Evolutionary conservation across 2,113 vertebrate genomes (phyloP).

Genomic region (cat (Felis catus)): DNA sequence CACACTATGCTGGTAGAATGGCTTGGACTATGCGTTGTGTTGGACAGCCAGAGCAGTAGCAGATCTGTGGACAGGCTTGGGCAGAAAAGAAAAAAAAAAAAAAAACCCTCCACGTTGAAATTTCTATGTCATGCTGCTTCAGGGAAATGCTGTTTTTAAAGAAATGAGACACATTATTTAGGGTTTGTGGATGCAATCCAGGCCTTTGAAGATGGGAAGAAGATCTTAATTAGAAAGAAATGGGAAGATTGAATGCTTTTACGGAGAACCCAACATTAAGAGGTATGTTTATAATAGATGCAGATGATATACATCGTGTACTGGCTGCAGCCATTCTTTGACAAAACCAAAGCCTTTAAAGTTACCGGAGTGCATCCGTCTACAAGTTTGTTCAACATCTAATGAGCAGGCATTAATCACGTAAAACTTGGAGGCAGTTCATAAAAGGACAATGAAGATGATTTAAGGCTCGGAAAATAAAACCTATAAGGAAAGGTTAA

Average conservation of each 20-base stretch:
- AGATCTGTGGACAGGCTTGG: constrained; percentile 66
- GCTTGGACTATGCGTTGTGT: constrained; percentile 43
- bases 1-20: constrained; percentile 60
- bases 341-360: constrained; percentile 68
- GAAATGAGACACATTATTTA: constrained; percentile 73
- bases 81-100: background rate
- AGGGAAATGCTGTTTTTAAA: constrained; percentile 73
- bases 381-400: constrained; percentile 67
- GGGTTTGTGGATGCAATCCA: constrained; percentile 68
- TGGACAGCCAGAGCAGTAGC: constrained; percentile 71
- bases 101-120: background rate
- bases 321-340: constrained; percentile 54
- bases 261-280: constrained; percentile 40
- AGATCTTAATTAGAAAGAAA: constrained; percentile 77
- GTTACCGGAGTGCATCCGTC: constrained; percentile 59
- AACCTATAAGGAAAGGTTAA: constrained; percentile 71
- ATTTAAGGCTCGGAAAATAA: constrained; percentile 75
- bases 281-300: constrained; percentile 73
- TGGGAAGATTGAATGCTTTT: constrained; percentile 71
- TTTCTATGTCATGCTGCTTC: constrained; percentile 66
- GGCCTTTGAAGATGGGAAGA: constrained; percentile 75
- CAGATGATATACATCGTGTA: constrained; percentile 68
- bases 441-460: constrained; percentile 70
- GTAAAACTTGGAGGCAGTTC: constrained; percentile 71
- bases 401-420: constrained; percentile 74